Evolutionary conservation across 2,113 vertebrate species (phyloP).

Genomic region (Oncorhynchus masou): DNA sequence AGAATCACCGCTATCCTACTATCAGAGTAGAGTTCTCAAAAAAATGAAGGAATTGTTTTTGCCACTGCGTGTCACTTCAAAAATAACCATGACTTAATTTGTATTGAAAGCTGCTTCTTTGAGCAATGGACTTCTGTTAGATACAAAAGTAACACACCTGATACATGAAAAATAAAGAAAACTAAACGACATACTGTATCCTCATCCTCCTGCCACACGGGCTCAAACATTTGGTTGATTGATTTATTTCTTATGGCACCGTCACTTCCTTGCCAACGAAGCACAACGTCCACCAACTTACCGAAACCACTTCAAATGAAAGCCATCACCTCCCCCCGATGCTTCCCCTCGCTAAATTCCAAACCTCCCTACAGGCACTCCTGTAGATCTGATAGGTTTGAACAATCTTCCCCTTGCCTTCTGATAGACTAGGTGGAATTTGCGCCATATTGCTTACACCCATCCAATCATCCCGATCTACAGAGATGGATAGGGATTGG

Average conservation of each 20-base stretch:
- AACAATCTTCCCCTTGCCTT: no score
- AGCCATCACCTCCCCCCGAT: slow-evolving; percentile 17
- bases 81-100: not conserved
- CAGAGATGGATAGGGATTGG: no score
- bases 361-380: no score
- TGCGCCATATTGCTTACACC: no score
- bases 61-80: slow-evolving; percentile 2
- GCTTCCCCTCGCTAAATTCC: slow-evolving; percentile 11
- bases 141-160: slow-evolving; percentile 37
- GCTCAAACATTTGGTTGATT: slow-evolving; percentile 33
- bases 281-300: not conserved
- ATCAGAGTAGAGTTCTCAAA: not conserved
- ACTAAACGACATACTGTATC: slow-evolving; percentile 19
- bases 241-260: slow-evolving; percentile 7
- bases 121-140: slow-evolving; percentile 43
- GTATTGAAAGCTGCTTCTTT: slow-evolving; percentile 38
- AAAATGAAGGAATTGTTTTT: not conserved
- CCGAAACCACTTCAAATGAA: slow-evolving; percentile 6
- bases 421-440: no score
- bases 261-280: slow-evolving; percentile 11
- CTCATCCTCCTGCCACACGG: slow-evolving; percentile 14
- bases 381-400: no score
- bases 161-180: slow-evolving; percentile 25
- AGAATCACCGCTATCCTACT: not conserved
- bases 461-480: no score